Conservation (phyloP, 2,113 vertebrate genomes). For the Gambusia holbrooki region DNA sequence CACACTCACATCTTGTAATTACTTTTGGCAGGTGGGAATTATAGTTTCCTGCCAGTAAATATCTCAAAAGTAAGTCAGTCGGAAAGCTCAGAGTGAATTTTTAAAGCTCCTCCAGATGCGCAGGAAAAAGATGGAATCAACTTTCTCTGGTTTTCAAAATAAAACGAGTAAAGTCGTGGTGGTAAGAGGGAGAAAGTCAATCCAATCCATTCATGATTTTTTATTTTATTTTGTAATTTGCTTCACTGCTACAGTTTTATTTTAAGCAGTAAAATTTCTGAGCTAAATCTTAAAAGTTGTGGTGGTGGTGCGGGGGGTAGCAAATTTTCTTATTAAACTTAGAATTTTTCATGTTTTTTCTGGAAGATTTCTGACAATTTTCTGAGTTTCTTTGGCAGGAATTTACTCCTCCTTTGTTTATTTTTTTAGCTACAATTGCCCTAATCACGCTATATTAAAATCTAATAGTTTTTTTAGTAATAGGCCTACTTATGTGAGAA, state of each 20-base stretch:
- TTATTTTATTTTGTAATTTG: neutral
- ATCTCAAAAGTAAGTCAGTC: slow-evolving; percentile 3
- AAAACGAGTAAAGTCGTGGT: slow-evolving; percentile 7
- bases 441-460: no score
- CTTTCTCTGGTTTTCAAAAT: slow-evolving; percentile 30
- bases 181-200: neutral
- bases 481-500: no score
- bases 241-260: neutral
- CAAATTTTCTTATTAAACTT: no score
- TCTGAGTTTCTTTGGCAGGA: no score
- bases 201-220: neutral
- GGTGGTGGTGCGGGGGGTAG: no score
- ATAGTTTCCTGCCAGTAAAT: slow-evolving; percentile 17
- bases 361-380: no score
- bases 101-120: neutral
- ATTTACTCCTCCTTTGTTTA: no score
- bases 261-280: neutral
- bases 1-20: neutral
- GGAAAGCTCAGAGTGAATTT: neutral
- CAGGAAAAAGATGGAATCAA: neutral
- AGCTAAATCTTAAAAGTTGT: no score
- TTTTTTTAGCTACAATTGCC: no score
- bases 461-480: no score
- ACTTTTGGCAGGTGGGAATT: slow-evolving; percentile 37
- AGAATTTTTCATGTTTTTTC: no score